Percentiles rank a stretch among this genome's conserved stretches.
Evolutionary conservation across 2,113 vertebrate genomes (phyloP).

Genomic region (Scomber colias): DNA sequence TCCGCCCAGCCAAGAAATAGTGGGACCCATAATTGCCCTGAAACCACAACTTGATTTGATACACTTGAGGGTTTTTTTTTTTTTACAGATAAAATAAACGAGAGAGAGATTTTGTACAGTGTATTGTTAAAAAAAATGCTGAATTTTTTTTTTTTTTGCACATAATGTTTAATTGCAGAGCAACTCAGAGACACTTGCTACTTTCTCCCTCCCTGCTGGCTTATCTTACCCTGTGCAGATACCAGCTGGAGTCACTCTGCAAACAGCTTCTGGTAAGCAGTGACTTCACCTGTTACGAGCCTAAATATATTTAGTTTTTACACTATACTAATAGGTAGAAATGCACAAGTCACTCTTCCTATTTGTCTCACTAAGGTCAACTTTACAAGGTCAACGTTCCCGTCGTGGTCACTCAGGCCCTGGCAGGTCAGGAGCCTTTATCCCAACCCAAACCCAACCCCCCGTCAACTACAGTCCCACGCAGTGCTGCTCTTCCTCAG

Average conservation of each 20-base stretch:
- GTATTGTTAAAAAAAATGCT: background rate
- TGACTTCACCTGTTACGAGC: background rate
- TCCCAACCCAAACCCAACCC: slow-evolving; percentile 72
- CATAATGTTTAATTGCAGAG: slow-evolving; percentile 78
- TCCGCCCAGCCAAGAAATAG: too few relatives aligned
- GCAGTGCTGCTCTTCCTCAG: slow-evolving; percentile 54
- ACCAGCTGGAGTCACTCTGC: slow-evolving; percentile 93
- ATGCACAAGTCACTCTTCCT: slow-evolving; percentile 3
- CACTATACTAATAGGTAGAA: background rate
- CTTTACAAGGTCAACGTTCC: slow-evolving; percentile 95
- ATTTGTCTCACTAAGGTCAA: slow-evolving; percentile 84
- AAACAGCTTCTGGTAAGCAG: slow-evolving; percentile 90
- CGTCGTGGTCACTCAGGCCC: slow-evolving; percentile 91
- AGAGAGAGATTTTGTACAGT: background rate
- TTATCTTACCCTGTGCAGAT: slow-evolving; percentile 92
- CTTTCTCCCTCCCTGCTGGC: slow-evolving; percentile 88
- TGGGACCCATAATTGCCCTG: too few relatives aligned
- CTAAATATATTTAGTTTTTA: background rate
- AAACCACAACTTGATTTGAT: too few relatives aligned
- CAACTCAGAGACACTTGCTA: slow-evolving; percentile 75
- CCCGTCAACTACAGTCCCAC: slow-evolving; percentile 59
- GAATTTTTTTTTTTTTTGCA: slow-evolving; percentile 7
- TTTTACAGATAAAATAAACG: too few relatives aligned
- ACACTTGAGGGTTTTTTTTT: too few relatives aligned
- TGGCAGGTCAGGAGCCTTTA: slow-evolving; percentile 79